Base-by-base conservation (phyloP, 2,888 invertebrate species). In the Eupithecia subfuscata region DNA sequence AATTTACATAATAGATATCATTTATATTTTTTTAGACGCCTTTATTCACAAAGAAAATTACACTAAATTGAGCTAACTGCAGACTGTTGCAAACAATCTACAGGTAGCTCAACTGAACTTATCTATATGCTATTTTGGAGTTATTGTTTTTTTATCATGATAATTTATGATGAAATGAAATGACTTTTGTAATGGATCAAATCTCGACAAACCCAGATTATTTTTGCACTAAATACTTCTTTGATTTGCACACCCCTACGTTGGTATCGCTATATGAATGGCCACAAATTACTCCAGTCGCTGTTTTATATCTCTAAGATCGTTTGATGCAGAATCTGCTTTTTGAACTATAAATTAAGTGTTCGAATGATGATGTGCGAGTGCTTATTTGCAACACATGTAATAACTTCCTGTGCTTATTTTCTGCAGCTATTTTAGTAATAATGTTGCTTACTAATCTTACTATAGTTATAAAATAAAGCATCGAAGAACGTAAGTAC, bases 211-310 rank as follows among this genome's bases (percentile, higher is more conserved):
- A 22, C 11, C 12, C 11, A 25, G 11, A 60, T 22, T 6, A 60
- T 22, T 25, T 60, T 60, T 60, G 6, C n/a, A 60, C 1, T 25
- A 11, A 11, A 14, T 60, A 11, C n/a, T 11, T 12, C 5, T 60
- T 60, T 60, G 12, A 25, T 56, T 37, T 67, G 40, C 37, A 40
- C 75, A 75, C 71, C 73, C 78, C 75, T 74, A 71, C 37, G 5
- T 11, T 18, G 14, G n/a, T 22, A 56, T 25, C 25, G 22, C 14
- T 3, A 43, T 9, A 72, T 72, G 63, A 68, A 73, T 70, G 75
- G 71, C 70, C 73, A 70, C 71, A 75, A 52, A 77, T 73, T 75
- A 71, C 68, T n/a, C 16, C 68, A 18, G n/a, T 56, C 60, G 30
- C 43, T 43, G 37, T 65, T 34, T 65, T 69, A 73, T 73, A 70